phyloP scores from a whole-genome alignment of 2,113 vertebrate genomes.

The Sprattus sprattus region DNA sequence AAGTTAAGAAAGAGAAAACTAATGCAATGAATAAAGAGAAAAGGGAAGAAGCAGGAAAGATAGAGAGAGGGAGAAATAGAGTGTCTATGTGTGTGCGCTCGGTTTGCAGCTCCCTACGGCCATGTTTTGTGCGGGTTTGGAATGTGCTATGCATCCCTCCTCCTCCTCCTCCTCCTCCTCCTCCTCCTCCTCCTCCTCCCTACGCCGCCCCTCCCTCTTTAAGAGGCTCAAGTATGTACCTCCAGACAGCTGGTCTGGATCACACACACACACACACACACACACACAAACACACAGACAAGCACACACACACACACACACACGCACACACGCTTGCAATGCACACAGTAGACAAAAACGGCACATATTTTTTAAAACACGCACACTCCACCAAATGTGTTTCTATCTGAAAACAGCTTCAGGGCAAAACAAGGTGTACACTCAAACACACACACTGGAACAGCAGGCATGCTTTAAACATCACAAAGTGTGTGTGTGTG shows the following conservation, averaged over 20 bases:
- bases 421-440: conserved; percentile 32
- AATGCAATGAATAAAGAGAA: background rate
- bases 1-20: background rate
- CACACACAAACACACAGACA: conserved; percentile 31
- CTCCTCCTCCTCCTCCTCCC: background rate
- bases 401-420: no score
- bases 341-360: no score
- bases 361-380: background rate
- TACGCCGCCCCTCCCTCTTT: conserved; percentile 28
- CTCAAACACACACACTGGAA: conserved; percentile 13
- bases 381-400: conserved; percentile 15
- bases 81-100: conserved; percentile 37
- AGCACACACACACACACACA: conserved; percentile 23
- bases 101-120: conserved; percentile 36
- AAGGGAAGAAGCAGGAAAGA: background rate
- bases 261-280: conserved; percentile 47
- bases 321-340: conserved; percentile 13
- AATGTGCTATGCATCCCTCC: background rate
- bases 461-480: no score
- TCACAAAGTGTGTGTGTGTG: no score
- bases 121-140: background rate
- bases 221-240: conserved; percentile 52
- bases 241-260: conserved; percentile 56
- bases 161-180: background rate
- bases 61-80: conserved; percentile 1